Evolutionary conservation across 2,888 invertebrate genomes (phyloP).

Genomic region (Galerucella nymphaeae): DNA sequence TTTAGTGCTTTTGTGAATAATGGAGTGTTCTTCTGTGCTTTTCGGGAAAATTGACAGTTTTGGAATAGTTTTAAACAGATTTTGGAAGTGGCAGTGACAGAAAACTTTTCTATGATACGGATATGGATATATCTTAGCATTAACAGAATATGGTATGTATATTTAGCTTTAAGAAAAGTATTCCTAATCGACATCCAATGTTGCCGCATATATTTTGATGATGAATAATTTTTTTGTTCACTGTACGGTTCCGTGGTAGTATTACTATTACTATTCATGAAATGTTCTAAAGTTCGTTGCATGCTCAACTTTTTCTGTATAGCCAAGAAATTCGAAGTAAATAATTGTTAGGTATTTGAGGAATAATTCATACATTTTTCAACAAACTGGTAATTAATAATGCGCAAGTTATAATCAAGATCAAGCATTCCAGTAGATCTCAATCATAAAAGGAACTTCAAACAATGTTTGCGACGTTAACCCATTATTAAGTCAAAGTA

Average conservation of each 20-base stretch:
- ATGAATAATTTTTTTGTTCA: no score
- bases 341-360: not conserved
- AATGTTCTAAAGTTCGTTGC: not conserved
- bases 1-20: no score
- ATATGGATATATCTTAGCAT: no score
- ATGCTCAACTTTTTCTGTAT: not conserved
- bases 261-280: not conserved
- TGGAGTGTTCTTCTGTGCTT: no score
- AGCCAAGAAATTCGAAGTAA: not conserved
- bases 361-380: not conserved
- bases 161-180: no score
- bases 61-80: no score
- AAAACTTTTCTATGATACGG: no score
- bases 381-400: not conserved
- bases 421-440: conserved; percentile 6
- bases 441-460: not conserved
- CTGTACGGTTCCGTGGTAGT: not conserved
- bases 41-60: no score
- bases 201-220: not conserved
- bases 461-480: not conserved
- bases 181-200: no score
- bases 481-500: conserved; percentile 18
- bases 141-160: no score
- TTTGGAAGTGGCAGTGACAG: no score
- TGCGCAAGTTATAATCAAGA: not conserved